A percentile compares a stretch with the other conserved stretches of the same genome.
These are phyloP conservation scores for Sebastes aleutianus DNA, from an alignment of 2,797 vertebrate genomes.

Conservation along the genomic window DNA sequence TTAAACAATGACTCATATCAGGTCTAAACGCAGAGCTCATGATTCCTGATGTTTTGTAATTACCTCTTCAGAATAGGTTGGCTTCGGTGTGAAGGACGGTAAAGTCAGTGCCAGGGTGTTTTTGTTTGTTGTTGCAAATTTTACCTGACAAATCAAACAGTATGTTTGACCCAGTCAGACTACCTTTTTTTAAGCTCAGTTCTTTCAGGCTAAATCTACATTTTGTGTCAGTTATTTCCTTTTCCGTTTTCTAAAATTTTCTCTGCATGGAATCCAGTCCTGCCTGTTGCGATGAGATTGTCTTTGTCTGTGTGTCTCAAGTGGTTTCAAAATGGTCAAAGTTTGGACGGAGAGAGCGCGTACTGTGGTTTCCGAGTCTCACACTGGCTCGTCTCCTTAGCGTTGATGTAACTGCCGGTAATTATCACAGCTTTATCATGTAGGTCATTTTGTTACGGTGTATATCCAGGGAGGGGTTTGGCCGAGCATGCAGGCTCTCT, in stretches of 20 bases:
- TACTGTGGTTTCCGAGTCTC: neutral
- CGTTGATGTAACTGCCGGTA: conserved; percentile 28
- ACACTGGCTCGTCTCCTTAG: conserved; percentile 6
- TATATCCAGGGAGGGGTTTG: neutral
- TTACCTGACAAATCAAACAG: neutral
- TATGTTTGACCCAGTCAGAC: neutral
- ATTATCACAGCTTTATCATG: conserved; percentile 27
- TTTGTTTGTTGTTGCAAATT: neutral
- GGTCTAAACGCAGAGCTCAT: neutral
- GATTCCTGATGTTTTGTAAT: conserved; percentile 26
- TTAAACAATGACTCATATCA: conserved; percentile 7
- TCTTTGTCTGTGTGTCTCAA: conserved; percentile 7
- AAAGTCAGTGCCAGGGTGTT: neutral
- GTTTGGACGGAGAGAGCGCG: neutral
- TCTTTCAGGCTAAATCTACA: neutral
- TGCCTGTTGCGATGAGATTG: conserved; percentile 27
- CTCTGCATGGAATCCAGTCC: conserved; percentile 47
- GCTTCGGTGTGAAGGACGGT: neutral
- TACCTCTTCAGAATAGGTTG: neutral
- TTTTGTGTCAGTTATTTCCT: neutral
- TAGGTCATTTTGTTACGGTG: neutral
- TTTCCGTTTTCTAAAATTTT: neutral
- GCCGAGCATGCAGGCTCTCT: conserved; percentile 27
- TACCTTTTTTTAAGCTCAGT: neutral
- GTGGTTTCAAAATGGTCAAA: conserved; percentile 24